Evolutionary conservation across 2,888 invertebrate species (phyloP).

Genomic region (Lottia scabra): DNA sequence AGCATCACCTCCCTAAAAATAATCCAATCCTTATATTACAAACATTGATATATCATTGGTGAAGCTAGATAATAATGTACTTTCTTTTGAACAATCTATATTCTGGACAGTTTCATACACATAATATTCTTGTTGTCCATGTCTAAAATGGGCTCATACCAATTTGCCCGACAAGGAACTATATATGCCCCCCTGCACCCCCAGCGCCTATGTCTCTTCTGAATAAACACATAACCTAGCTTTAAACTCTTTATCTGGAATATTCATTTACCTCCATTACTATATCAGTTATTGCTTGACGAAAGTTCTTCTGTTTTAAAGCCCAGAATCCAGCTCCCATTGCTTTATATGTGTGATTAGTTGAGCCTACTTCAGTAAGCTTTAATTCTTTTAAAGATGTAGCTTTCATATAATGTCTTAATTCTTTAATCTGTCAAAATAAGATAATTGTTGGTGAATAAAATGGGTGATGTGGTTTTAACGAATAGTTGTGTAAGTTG

Average conservation of each 20-base stretch:
- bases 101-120: too few species aligned
- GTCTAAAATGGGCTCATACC: too few species aligned
- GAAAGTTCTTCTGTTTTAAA: constrained; percentile 59
- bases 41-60: too few species aligned
- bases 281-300: constrained; percentile 57
- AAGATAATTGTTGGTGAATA: not conserved
- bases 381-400: constrained; percentile 53
- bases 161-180: too few species aligned
- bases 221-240: too few species aligned
- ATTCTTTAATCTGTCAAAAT: constrained; percentile 47
- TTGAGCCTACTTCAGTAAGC: constrained; percentile 49
- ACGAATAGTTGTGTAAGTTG: too few species aligned
- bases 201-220: too few species aligned
- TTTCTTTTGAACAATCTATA: too few species aligned
- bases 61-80: too few species aligned
- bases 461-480: not conserved
- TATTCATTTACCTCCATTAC: constrained; percentile 58
- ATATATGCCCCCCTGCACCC: too few species aligned
- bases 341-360: constrained; percentile 62
- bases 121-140: too few species aligned
- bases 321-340: constrained; percentile 66
- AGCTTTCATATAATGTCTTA: constrained; percentile 49
- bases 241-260: not conserved
- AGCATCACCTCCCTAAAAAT: constrained; percentile 61
- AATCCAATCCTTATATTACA: too few species aligned